phyloP scores from a whole-genome alignment of 2,888 invertebrate species.

The Malacosoma neustria region DNA sequence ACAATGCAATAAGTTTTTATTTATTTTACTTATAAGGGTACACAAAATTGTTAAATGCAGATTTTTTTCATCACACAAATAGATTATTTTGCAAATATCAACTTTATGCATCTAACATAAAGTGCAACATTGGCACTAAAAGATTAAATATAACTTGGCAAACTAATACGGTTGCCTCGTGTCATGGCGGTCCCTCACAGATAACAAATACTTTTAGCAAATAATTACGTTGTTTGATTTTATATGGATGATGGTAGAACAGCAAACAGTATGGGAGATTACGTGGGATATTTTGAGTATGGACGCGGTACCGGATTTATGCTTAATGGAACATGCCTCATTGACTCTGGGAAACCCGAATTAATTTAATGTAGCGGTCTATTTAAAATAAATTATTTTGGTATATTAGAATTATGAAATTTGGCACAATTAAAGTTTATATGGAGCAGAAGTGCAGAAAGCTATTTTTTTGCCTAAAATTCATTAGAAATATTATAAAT shows the following conservation, averaged over 20 bases:
- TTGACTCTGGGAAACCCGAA: background rate
- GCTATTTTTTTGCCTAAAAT: too few species aligned
- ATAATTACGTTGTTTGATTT: conserved; percentile 72
- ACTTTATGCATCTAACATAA: background rate
- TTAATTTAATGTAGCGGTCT: too few species aligned
- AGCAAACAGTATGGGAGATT: conserved; percentile 44
- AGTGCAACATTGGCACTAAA: background rate
- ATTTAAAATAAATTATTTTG: too few species aligned
- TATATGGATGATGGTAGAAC: conserved; percentile 65
- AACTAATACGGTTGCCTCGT: conserved; percentile 41
- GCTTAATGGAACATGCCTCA: background rate
- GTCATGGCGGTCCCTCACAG: conserved; percentile 55
- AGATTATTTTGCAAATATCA: too few species aligned
- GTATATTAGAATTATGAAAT: too few species aligned
- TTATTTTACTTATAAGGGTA: conserved; percentile 1
- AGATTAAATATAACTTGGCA: conserved; percentile 5
- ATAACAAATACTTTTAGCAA: conserved; percentile 70
- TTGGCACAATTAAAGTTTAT: too few species aligned
- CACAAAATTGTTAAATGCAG: too few species aligned
- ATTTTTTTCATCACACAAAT: too few species aligned
- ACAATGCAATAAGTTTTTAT: background rate
- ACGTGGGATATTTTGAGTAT: conserved; percentile 44
- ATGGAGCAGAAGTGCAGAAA: too few species aligned
- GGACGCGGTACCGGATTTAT: conserved; percentile 6
- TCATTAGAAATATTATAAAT: too few species aligned